phyloP scores from a whole-genome alignment of 2,113 vertebrate species.

The Carassius gibelio region DNA sequence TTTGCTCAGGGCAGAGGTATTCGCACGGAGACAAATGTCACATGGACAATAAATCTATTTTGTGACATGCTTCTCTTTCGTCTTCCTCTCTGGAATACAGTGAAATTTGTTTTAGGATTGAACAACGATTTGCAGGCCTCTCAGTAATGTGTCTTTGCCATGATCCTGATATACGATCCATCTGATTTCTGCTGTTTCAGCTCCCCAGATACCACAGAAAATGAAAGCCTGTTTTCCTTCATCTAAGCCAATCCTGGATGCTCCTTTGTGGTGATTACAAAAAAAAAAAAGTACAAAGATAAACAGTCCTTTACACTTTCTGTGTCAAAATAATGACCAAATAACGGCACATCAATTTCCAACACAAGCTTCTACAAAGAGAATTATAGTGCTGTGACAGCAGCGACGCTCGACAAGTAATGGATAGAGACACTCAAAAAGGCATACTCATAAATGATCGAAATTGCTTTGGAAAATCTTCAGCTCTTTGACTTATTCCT shows the following conservation, averaged over 20 bases:
- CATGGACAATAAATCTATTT: constrained; percentile 47
- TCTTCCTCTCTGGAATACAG: constrained; percentile 41
- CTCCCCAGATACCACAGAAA: not conserved
- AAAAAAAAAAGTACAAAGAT: no score
- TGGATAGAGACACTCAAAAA: constrained; percentile 4
- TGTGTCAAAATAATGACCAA: not conserved
- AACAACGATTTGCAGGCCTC: constrained; percentile 33
- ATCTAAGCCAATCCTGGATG: not conserved
- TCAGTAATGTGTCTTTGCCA: constrained; percentile 23
- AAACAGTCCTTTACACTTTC: not conserved
- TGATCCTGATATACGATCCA: not conserved
- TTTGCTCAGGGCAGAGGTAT: constrained; percentile 63
- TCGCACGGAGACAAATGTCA: constrained; percentile 70
- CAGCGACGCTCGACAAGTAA: not conserved
- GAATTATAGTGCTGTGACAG: constrained; percentile 3
- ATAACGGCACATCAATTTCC: not conserved
- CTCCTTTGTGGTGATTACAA: not conserved
- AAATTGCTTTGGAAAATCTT: not conserved
- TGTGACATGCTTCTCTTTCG: constrained; percentile 52
- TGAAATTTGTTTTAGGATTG: constrained; percentile 47
- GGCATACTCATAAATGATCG: constrained; percentile 15
- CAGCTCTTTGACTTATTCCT: not conserved
- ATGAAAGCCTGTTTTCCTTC: not conserved
- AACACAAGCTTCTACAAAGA: constrained; percentile 4
- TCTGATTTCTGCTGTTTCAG: constrained; percentile 21